A percentile compares a stretch with the other conserved stretches of the same genome.
Conservation (phyloP, 2,113 vertebrate genomes). For the Acrocephalus kingi region DNA sequence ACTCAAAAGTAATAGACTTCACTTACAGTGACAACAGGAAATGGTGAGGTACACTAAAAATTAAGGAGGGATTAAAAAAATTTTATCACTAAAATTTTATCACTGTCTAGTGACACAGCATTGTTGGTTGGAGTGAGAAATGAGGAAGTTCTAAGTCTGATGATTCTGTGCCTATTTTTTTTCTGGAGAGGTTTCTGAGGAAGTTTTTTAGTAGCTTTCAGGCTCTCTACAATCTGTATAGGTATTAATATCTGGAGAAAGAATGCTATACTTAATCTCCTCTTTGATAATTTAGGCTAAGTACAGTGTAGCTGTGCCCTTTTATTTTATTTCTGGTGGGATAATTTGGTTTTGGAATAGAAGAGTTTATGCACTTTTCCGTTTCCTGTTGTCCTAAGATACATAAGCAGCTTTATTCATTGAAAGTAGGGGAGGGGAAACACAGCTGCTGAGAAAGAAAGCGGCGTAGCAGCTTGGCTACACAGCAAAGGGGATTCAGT, state of each 20-base stretch:
- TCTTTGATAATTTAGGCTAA: neutral
- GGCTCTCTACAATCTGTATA: neutral
- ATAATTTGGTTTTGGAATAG: neutral
- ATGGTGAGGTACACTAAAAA: neutral
- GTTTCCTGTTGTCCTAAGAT: constrained; percentile 9
- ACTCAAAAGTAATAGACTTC: neutral
- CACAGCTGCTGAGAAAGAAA: constrained; percentile 26
- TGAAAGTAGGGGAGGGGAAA: neutral
- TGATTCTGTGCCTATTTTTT: neutral
- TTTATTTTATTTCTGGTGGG: neutral
- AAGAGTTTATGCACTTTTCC: neutral
- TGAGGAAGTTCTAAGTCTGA: neutral
- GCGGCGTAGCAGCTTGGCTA: neutral
- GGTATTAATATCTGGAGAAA: neutral
- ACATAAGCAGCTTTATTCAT: constrained; percentile 16
- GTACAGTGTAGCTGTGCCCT: neutral
- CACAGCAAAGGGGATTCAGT: neutral
- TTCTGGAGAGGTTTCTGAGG: neutral
- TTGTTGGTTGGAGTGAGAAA: neutral
- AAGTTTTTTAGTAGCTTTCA: neutral
- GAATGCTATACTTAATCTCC: neutral
- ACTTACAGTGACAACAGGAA: neutral
- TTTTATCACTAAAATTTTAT: neutral
- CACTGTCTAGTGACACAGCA: neutral
- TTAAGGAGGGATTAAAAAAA: neutral